Base-by-base conservation (phyloP, 2,888 invertebrate genomes). In the Nephrocerus scutellatus region DNA sequence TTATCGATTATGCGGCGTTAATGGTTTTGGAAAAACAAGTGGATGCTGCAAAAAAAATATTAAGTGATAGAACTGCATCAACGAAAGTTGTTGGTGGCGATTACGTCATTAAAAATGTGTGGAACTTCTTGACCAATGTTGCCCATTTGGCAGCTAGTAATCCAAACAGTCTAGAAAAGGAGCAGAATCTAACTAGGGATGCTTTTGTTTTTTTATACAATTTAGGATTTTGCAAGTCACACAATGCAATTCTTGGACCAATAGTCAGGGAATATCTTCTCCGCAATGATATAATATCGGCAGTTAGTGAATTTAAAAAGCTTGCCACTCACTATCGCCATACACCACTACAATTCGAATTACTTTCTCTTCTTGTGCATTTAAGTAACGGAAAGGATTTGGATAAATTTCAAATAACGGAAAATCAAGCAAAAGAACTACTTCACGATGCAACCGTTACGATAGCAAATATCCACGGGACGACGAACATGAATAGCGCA, bases 321-420 rank as follows among this genome's bases (percentile, higher is more conserved):
- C 58, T 75, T 35, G 70, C 74, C 0, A 55, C 65, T 2, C 68
- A 71, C 28, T 75, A 78, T 55, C 73, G 71, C 35, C 75, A 74
- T 48, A 78, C 80, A 0, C 83, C 83, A 0, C 57, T 80, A 8
- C 78, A 79, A 53, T 74, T 79, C 47, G 81, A 81, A 60, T 46
- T 84, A 1, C 54, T 81, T 4, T 60, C 60, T n/a, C 53, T 60
- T 34, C 44, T 73, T 24, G 56, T 71, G 24, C 60, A 62, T 26
- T 31, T 66, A 2, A 55, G 59, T 37, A 68, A 67, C 36, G 50
- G 45, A 3, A 39, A 49, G 9, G 42, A 53, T 3, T 16, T 49
- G 7, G 44, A 50, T 4, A 51, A 53, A 8, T 60, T 47, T 21
- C 44, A 53, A 3, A 36, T 55, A 3, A 51, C 39, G 0, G 38